Base-by-base conservation (phyloP, 2,113 vertebrate species). In the Sphyrna mokarran region DNA sequence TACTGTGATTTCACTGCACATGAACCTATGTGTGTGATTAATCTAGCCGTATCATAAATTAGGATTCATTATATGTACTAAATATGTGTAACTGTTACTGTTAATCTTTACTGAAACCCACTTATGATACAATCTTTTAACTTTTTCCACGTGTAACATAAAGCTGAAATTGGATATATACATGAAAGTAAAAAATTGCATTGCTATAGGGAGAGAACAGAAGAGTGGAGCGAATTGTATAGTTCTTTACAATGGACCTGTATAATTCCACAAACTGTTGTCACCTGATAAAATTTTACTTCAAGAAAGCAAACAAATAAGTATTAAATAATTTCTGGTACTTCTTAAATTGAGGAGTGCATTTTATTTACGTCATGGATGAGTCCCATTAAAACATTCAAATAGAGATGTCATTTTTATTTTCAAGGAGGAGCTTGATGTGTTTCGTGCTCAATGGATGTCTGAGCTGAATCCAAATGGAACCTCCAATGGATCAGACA, bases 371-470 rank as follows among this genome's bases (percentile, higher is more conserved):
- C 22, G 80, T 40, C 37, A 22, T 40, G 16, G 33, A 61, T 66
- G 8, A 93, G 66, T 68, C 20, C 3, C 8, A 20, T 93, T 58
- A 76, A 37, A 95, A 89, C 90, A 37, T 72, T 90, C 10, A 33
- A 68, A 85, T 63, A 61, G 61, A 61, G 87, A 72, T 69, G 48
- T 22, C n/a, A 3, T 33, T 0, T 68, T 68, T 96, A 93, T 54
- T 97, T 97, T 23, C 43, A 96, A 99, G 99, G 96, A 98, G 96
- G 98, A 99, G 97, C 99, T 99, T 54, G 98, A 98, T 97, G 98
- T 97, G 96, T 99, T 99, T 97, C 98, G 99, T 98, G 98, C 98
- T 96, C 98, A 98, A 96, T 99, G 99, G 99, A 99, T 99, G 99
- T 99, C 99, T 97, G 99, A 99, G 97, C 98, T 99, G 97, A 98